Conservation (phyloP, 2,113 vertebrate genomes). For the Meles meles region DNA sequence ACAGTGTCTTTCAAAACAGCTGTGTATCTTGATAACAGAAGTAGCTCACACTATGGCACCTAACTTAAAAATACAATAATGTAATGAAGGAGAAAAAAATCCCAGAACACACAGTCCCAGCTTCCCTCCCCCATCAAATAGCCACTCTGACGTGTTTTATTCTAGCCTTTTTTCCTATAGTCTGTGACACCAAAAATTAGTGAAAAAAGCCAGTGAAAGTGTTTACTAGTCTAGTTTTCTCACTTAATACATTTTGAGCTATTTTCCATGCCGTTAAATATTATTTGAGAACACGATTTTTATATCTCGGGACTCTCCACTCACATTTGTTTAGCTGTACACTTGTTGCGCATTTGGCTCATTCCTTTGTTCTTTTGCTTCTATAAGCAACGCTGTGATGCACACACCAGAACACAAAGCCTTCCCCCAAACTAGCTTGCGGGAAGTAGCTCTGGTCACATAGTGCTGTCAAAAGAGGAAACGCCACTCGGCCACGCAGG, state of each 20-base stretch:
- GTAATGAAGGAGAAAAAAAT: neutral
- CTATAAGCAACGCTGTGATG: neutral
- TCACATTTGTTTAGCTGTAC: neutral
- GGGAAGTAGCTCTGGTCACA: neutral
- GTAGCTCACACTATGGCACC: neutral
- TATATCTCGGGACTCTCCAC: neutral
- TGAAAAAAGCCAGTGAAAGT: constrained; percentile 5
- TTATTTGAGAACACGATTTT: constrained; percentile 34
- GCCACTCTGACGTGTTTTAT: neutral
- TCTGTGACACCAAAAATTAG: neutral
- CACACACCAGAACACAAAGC: neutral
- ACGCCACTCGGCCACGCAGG: neutral
- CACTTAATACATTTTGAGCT: constrained; percentile 5
- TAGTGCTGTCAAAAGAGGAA: neutral
- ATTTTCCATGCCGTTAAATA: constrained; percentile 32
- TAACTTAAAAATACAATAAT: neutral
- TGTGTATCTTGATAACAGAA: constrained; percentile 30
- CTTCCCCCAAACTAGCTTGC: neutral
- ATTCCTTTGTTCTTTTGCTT: neutral
- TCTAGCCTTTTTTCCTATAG: neutral
- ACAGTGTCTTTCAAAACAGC: neutral
- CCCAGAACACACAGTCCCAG: neutral
- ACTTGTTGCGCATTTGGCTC: neutral
- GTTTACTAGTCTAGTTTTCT: neutral
- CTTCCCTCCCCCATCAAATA: neutral